Conservation (phyloP, 2,888 invertebrate species). For the Eristalinus aeneus region DNA sequence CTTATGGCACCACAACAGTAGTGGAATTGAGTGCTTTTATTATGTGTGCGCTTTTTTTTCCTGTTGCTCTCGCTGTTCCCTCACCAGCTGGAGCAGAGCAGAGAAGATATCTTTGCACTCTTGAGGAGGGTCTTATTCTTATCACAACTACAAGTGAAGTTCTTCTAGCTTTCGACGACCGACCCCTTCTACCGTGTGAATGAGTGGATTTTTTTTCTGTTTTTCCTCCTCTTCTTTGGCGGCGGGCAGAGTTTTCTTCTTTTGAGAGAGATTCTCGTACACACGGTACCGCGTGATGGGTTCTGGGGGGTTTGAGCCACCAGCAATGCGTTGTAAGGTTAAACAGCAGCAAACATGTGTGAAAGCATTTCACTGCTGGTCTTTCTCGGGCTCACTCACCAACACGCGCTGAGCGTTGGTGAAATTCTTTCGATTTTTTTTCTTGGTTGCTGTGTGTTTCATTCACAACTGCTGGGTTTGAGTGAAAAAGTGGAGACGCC, state of each 20-base stretch:
- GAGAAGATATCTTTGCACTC: neutral
- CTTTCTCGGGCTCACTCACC: slow-evolving; percentile 37
- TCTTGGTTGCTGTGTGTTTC: slow-evolving; percentile 8
- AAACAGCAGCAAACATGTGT: slow-evolving; percentile 53
- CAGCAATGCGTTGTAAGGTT: slow-evolving; percentile 29
- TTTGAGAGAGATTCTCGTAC: slow-evolving; percentile 32
- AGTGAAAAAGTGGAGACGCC: slow-evolving; percentile 24
- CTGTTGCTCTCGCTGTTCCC: too few species aligned
- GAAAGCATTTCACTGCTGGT: slow-evolving; percentile 63
- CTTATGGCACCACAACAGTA: slow-evolving; percentile 44
- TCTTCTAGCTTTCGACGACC: neutral
- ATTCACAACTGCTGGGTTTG: slow-evolving; percentile 54
- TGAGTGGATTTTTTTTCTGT: slow-evolving; percentile 56
- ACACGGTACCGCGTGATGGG: slow-evolving; percentile 39
- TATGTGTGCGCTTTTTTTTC: neutral
- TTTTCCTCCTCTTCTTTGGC: slow-evolving; percentile 10
- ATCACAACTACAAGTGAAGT: neutral
- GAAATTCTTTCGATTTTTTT: slow-evolving; percentile 12
- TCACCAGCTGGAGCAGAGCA: neutral
- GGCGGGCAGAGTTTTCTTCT: slow-evolving; percentile 23
- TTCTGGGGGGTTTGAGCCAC: slow-evolving; percentile 23
- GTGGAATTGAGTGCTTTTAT: slow-evolving; percentile 70
- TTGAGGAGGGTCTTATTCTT: neutral
- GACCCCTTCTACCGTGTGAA: slow-evolving; percentile 27
- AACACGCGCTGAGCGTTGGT: slow-evolving; percentile 50